A percentile compares a stretch with the other conserved stretches of the same genome.
Evolutionary conservation across 2,888 invertebrate genomes (phyloP).

Genomic region (Flexamia atlantica): DNA sequence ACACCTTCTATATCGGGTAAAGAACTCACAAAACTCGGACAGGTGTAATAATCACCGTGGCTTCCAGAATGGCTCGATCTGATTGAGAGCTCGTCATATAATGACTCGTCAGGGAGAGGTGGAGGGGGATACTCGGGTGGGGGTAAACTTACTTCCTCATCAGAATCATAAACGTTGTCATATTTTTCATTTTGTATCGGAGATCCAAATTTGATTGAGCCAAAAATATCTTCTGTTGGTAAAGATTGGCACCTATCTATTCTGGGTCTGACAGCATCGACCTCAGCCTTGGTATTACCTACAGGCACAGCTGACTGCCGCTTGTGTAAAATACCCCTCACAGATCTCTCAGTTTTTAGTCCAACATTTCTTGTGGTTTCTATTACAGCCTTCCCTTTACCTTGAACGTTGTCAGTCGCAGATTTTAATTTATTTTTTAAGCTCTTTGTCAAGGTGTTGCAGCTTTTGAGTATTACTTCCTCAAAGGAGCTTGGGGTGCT

Average conservation of each 20-base stretch:
- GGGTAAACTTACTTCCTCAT: conserved; percentile 76
- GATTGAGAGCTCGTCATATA: conserved; percentile 78
- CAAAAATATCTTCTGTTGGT: conserved; percentile 80
- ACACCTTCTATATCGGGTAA: conserved; percentile 64
- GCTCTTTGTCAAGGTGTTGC: conserved; percentile 70
- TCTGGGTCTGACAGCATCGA: conserved; percentile 72
- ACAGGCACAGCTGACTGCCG: conserved; percentile 71
- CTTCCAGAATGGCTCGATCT: conserved; percentile 70
- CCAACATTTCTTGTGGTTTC: conserved; percentile 81
- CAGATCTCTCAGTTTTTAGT: conserved; percentile 74
- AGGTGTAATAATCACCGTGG: conserved; percentile 64
- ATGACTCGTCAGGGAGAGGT: conserved; percentile 78
- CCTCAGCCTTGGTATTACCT: conserved; percentile 63
- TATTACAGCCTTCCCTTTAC: conserved; percentile 80
- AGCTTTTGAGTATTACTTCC: conserved; percentile 72
- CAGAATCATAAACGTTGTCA: conserved; percentile 73
- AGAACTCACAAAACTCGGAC: conserved; percentile 55
- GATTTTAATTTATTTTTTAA: conserved; percentile 77
- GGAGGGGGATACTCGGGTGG: conserved; percentile 80
- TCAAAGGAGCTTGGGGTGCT: conserved; percentile 54
- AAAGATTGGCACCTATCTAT: conserved; percentile 77
- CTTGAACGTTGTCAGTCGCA: conserved; percentile 76
- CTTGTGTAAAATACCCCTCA: conserved; percentile 73
- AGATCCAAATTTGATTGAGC: conserved; percentile 81
- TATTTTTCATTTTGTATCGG: conserved; percentile 75